Evolutionary conservation across 2,113 vertebrate genomes (phyloP).

Genomic region (Salvelinus alpinus): DNA sequence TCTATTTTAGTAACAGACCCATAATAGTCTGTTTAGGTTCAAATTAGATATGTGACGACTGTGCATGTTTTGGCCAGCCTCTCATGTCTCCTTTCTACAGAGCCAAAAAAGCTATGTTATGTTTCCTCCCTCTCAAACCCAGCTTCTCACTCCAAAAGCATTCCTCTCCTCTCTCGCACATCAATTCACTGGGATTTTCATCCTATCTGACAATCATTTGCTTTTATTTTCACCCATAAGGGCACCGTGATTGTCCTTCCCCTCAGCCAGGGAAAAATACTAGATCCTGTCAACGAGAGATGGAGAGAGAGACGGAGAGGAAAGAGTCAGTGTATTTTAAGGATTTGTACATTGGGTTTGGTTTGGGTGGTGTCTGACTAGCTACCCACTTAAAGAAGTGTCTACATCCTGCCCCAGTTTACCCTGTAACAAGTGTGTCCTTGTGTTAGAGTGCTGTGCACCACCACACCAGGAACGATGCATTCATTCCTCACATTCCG

Average conservation of each 20-base stretch:
- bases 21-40: constrained; percentile 36
- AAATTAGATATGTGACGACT: constrained; percentile 16
- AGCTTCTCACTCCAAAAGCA: neutral
- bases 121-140: neutral
- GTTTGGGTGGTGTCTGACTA: constrained; percentile 14
- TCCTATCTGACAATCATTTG: constrained; percentile 1
- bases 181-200: neutral
- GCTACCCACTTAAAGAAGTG: constrained; percentile 49
- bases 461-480: neutral
- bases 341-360: neutral
- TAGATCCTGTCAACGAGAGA: neutral
- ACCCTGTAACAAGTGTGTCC: constrained; percentile 54
- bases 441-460: constrained; percentile 12
- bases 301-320: too few species aligned
- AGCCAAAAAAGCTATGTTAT: neutral
- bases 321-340: constrained; percentile 9
- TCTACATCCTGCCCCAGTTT: constrained; percentile 51
- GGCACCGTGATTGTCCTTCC: neutral
- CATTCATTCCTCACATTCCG: neutral
- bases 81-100: neutral
- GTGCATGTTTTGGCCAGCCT: neutral
- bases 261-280: neutral
- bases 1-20: neutral
- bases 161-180: neutral
- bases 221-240: neutral